A percentile compares a stretch with the other conserved stretches of the same genome.
phyloP scores from a whole-genome alignment of 2,113 vertebrate species.

The Corythoichthys haematopterus region DNA sequence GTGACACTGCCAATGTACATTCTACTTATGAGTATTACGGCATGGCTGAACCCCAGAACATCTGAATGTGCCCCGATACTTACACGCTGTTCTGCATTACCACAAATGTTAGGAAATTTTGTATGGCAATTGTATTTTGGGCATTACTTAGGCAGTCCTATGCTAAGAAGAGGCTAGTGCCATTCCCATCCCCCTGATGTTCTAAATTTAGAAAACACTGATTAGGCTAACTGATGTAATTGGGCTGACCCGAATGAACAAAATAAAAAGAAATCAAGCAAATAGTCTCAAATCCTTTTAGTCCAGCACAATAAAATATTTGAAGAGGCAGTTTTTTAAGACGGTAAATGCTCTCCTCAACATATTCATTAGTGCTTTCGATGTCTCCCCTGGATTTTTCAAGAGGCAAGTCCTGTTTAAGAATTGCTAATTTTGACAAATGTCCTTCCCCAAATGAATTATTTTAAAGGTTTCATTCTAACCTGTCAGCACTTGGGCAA shows the following conservation, averaged over 20 bases:
- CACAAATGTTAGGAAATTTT: neutral
- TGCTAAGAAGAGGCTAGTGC: neutral
- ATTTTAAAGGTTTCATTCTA: neutral
- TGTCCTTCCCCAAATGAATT: neutral
- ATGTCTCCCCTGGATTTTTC: too few species aligned
- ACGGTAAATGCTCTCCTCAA: too few species aligned
- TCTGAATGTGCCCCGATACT: too few species aligned
- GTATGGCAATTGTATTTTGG: conserved; percentile 10
- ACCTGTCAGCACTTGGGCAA: neutral
- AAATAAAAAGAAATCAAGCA: too few species aligned
- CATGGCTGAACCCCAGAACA: too few species aligned
- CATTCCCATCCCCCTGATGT: conserved; percentile 6
- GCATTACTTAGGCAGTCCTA: neutral
- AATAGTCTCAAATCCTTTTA: conserved; percentile 34
- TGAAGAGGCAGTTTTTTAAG: too few species aligned
- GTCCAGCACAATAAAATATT: conserved; percentile 25
- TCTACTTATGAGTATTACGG: too few species aligned
- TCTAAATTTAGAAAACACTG: conserved; percentile 42
- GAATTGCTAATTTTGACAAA: neutral
- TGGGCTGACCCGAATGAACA: conserved; percentile 47
- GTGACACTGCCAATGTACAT: neutral
- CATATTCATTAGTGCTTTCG: too few species aligned
- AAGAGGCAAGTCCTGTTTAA: too few species aligned
- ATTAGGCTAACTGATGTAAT: conserved; percentile 53
- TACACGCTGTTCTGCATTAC: too few species aligned